A percentile compares a stretch with the other conserved stretches of the same genome.
phyloP scores from a whole-genome alignment of 2,888 invertebrate genomes.

The Acleris holmiana region DNA sequence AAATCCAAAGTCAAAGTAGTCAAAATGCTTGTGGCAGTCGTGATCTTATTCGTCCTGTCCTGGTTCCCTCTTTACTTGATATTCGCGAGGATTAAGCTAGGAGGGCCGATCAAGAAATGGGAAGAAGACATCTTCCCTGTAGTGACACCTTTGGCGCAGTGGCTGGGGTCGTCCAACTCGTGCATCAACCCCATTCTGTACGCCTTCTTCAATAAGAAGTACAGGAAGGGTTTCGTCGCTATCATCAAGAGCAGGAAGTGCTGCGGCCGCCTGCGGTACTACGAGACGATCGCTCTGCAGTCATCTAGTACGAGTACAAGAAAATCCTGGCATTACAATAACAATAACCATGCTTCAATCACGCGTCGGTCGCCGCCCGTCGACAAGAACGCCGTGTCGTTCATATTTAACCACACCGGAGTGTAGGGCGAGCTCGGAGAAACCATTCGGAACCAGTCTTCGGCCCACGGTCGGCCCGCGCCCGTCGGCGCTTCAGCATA shows the following conservation, averaged over 20 bases:
- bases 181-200: conserved; percentile 98
- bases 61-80: conserved; percentile 97
- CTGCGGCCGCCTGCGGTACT: conserved; percentile 93
- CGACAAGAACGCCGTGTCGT: conserved; percentile 79
- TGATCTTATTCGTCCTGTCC: conserved; percentile 95
- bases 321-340: conserved; percentile 93
- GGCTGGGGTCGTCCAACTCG: conserved; percentile 96
- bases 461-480: conserved; percentile 43
- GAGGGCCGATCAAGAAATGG: conserved; percentile 89
- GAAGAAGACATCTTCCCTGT: conserved; percentile 92
- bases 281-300: conserved; percentile 93
- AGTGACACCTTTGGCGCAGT: conserved; percentile 94
- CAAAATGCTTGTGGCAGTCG: conserved; percentile 96
- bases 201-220: conserved; percentile 97
- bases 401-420: conserved; percentile 90
- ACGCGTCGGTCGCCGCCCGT: conserved; percentile 81
- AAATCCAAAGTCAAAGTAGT: conserved; percentile 97
- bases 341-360: conserved; percentile 86
- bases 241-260: conserved; percentile 94
- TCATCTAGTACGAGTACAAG: conserved; percentile 93
- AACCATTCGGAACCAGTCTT: conserved; percentile 49
- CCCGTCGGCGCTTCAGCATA: conserved; percentile 58
- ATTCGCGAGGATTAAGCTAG: conserved; percentile 93
- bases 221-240: conserved; percentile 94
- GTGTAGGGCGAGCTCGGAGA: conserved; percentile 76